These are phyloP conservation scores for Cryptophagus acutangulus DNA, from an alignment of 2,888 invertebrate species.

Conservation along the genomic window DNA sequence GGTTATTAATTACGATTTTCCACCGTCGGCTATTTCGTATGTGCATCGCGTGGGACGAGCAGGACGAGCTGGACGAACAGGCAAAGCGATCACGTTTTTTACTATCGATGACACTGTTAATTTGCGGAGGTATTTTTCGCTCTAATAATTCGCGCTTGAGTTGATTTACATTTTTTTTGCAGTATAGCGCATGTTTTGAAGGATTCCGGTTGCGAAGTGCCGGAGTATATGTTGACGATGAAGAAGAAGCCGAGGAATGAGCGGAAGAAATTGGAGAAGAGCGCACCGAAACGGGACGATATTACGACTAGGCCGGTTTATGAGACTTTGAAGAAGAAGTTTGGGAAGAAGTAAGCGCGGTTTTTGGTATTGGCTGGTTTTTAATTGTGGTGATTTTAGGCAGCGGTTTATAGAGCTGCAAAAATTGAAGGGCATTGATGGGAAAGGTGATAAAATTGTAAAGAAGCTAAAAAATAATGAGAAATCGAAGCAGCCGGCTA, in stretches of 20 bases:
- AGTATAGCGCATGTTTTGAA: constrained; percentile 88
- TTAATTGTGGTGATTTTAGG: too few species aligned
- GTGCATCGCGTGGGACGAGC: constrained; percentile 87
- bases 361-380: too few species aligned
- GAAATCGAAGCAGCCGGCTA: too few species aligned
- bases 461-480: too few species aligned
- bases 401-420: too few species aligned
- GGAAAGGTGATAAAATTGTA: too few species aligned
- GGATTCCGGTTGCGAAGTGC: constrained; percentile 88
- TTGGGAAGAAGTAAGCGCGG: constrained; percentile 44
- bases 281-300: constrained; percentile 61
- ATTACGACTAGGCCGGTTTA: constrained; percentile 58
- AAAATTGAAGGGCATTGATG: too few species aligned
- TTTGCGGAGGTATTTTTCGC: constrained; percentile 73
- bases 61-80: constrained; percentile 85
- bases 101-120: constrained; percentile 84
- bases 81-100: constrained; percentile 90
- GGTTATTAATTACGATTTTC: constrained; percentile 97
- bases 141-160: not conserved
- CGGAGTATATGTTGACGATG: constrained; percentile 81
- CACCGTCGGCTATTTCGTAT: constrained; percentile 82
- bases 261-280: constrained; percentile 53
- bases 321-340: constrained; percentile 46
- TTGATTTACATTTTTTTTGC: constrained; percentile 22
- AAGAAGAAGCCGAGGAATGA: constrained; percentile 63